Percentiles rank a stretch among this genome's conserved stretches.
These are phyloP conservation scores for Ranitomeya imitator DNA, from an alignment of 2,113 vertebrate genomes.

Conservation along the genomic window DNA sequence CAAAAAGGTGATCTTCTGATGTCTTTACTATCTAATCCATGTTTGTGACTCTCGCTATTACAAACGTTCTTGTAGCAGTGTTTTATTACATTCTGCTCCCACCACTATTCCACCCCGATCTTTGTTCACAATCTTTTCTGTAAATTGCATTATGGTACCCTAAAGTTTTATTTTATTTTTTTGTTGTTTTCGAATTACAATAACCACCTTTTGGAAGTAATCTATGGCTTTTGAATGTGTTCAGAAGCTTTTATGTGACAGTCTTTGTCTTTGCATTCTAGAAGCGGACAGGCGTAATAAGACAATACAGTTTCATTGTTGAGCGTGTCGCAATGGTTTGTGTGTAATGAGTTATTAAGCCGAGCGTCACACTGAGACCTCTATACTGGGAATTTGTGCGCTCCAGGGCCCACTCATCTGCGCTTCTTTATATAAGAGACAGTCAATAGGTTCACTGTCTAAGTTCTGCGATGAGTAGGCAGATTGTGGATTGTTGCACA, in stretches of 20 bases:
- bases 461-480: slow-evolving; percentile 10
- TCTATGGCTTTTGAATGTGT: not conserved
- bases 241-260: not conserved
- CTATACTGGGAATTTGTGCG: slow-evolving; percentile 7
- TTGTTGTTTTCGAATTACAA: not conserved
- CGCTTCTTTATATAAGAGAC: not conserved
- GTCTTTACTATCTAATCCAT: not conserved
- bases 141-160: not conserved
- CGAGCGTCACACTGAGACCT: not conserved
- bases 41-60: not conserved
- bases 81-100: too few relatives aligned
- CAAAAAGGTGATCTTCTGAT: not conserved
- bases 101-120: too few relatives aligned
- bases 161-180: not conserved
- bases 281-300: not conserved
- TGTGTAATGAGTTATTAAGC: slow-evolving; percentile 14
- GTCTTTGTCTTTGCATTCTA: not conserved
- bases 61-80: not conserved
- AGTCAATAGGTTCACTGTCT: slow-evolving; percentile 27
- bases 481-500: not conserved
- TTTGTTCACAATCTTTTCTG: not conserved
- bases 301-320: not conserved
- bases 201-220: not conserved
- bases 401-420: slow-evolving; percentile 16
- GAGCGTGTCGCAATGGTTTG: slow-evolving; percentile 6